Evolutionary conservation across 2,797 vertebrate genomes (phyloP), one percentile per base, ranked within the genome.

Genomic region (Mastacembelus armatus): DNA sequence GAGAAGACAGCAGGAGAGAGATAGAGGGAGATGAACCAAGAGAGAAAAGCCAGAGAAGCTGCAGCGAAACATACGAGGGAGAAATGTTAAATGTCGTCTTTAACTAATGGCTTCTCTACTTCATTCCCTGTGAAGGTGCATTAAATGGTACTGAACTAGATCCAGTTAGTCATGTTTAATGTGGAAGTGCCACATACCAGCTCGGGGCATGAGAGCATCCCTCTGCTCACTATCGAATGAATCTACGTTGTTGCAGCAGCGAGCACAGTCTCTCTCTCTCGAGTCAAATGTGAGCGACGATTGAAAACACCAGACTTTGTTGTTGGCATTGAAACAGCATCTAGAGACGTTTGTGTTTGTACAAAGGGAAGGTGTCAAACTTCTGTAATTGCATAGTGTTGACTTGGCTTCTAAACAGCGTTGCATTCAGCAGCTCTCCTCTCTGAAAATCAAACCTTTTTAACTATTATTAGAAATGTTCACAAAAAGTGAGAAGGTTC

Each of bases 1-100:
- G 62, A 51, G 75, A 83, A 77, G 75, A 74, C 54, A 45, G 76
- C 64, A 49, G 61, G 77, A 84, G 67, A 72, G 45, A 7, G 54
- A 64, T 30, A 32, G 62, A 74, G 69, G 27, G 71, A 66, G 15
- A 71, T 15, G 14, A n/a, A 57, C 60, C 39, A 35, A 67, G 11
- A 62, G 48, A 57, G 16, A 43, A 45, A 57, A 55, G 11, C 6
- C 48, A 26, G 45, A 50, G 49, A 39, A 52, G 64, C 27, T 45
- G 29, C 24, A 45, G 58, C 45, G 29, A 70, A 54, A 56, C 43
- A 18, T 22, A 16, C 3, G 4, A 47, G 9, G 19, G 29, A 27
- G 4, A 51, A 44, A 48, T 60, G 50, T 44, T 18, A 21, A 33
- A 52, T 36, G 7, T 4, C 39, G 22, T 38, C 1, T 15, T 22